Conservation (phyloP, 2,113 vertebrate genomes). For the Benitochromis conjunctus region DNA sequence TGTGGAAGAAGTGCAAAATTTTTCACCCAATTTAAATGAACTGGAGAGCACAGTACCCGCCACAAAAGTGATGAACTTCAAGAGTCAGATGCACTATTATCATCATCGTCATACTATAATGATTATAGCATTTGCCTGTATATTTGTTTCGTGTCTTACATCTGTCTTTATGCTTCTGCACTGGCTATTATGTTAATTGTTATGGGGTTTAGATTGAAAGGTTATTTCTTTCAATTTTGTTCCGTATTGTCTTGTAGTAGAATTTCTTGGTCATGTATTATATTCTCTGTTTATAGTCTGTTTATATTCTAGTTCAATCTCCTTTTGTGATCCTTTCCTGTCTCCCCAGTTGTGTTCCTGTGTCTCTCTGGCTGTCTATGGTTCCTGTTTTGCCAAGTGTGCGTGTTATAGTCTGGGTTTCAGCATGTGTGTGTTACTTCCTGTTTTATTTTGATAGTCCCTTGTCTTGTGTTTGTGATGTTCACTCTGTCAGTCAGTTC, state of each 20-base stretch:
- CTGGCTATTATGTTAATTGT: neutral
- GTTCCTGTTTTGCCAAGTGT: neutral
- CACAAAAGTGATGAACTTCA: neutral
- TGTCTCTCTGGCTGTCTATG: neutral
- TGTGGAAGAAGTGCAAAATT: neutral
- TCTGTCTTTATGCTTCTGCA: neutral
- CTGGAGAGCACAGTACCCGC: neutral
- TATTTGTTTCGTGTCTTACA: neutral
- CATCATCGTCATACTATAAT: neutral
- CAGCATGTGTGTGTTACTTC: neutral
- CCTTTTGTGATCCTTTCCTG: neutral
- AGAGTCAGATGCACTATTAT: neutral
- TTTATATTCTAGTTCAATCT: neutral
- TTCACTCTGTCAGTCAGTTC: neutral
- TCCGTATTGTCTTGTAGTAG: neutral
- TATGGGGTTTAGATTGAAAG: neutral
- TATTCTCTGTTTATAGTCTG: neutral
- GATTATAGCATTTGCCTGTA: neutral
- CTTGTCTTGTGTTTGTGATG: neutral
- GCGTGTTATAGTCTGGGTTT: neutral
- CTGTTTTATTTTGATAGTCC: neutral
- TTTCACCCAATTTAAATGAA: neutral
- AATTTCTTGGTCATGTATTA: neutral
- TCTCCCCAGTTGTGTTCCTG: neutral
- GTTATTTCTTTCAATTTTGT: neutral